Percentiles rank a stretch among this genome's conserved stretches.
Conservation (phyloP, 2,113 vertebrate genomes). For the Progne subis region DNA sequence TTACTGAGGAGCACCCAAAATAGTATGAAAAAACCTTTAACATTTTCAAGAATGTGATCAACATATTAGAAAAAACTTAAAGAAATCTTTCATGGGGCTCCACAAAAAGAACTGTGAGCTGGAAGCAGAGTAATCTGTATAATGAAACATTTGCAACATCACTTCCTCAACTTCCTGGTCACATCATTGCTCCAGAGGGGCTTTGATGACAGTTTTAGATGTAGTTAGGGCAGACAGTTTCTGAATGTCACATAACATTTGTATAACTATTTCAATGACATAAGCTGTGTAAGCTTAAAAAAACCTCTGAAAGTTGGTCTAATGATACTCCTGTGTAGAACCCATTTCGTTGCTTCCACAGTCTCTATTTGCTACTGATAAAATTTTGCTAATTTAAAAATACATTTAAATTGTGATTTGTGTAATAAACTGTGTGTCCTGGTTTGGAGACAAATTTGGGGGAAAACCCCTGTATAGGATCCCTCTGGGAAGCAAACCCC, state of each 20-base stretch:
- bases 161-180: neutral
- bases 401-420: neutral
- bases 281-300: neutral
- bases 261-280: neutral
- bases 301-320: neutral
- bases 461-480: too few relatives aligned
- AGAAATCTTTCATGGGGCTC: neutral
- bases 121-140: neutral
- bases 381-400: neutral
- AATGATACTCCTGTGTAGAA: neutral
- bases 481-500: too few relatives aligned
- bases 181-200: neutral
- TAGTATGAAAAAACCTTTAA: neutral
- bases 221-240: neutral
- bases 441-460: too few relatives aligned
- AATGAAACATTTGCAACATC: neutral
- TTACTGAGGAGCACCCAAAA: neutral
- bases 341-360: neutral
- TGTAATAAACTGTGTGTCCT: neutral
- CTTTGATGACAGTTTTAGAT: neutral
- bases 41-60: neutral
- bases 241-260: neutral
- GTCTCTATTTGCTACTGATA: neutral
- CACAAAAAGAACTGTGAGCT: neutral
- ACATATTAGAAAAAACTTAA: neutral